Conservation (phyloP, 2,113 vertebrate genomes). For the Naja naja region DNA sequence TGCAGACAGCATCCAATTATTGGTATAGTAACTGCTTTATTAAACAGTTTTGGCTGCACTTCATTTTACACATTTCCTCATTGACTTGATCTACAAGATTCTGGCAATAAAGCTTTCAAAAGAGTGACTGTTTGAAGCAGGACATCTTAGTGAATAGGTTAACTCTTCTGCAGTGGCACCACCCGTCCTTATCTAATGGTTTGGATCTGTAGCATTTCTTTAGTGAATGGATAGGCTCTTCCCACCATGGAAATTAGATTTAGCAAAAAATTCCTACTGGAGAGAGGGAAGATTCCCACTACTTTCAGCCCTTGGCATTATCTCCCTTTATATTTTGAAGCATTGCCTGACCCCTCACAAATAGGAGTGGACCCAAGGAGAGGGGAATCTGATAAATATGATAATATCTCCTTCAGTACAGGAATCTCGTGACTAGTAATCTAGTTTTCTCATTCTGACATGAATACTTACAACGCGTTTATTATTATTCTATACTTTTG, state of each 20-base stretch:
- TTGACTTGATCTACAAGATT: neutral
- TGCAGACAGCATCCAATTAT: neutral
- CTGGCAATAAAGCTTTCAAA: neutral
- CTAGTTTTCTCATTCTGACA: neutral
- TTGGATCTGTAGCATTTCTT: neutral
- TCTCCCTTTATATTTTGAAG: neutral
- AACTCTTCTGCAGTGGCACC: neutral
- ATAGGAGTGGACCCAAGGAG: neutral
- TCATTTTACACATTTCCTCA: neutral
- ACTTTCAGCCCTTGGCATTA: neutral
- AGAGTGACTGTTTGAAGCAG: neutral
- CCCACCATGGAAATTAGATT: neutral
- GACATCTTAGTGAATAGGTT: neutral
- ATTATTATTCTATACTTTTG: neutral
- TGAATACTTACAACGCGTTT: neutral
- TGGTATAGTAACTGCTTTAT: neutral
- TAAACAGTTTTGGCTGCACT: neutral
- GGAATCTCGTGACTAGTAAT: no score
- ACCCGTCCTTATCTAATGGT: neutral
- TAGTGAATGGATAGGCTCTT: neutral
- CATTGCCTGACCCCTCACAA: neutral
- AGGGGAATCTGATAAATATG: neutral
- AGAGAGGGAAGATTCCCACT: neutral
- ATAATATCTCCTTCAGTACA: neutral
- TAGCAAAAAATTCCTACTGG: neutral